Base-by-base conservation (phyloP, 2,888 invertebrate species). In the Tetranychus piercei region DNA sequence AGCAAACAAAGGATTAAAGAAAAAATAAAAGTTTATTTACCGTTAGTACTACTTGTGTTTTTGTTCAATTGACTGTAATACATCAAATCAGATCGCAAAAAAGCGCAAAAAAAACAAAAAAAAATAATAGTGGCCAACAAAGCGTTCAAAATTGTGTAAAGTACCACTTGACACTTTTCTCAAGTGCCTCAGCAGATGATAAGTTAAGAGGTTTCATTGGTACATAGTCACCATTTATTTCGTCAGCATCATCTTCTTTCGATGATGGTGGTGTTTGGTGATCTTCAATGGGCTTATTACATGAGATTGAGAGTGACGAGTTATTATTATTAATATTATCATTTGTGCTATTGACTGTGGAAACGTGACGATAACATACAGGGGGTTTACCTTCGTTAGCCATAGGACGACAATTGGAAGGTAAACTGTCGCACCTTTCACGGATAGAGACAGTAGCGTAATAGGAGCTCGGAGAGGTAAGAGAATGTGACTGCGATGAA, bases 351-450 rank as follows among this genome's bases (percentile, higher is more conserved):
- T 34, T 34, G 34, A 34, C 34, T 34, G 34, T 34, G 34, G 34
- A 34, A 34, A 34, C 34, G 34, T 34, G 34, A 34, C 34, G 34
- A 34, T 34, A 34, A 34, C 34, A 34, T 5, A 34, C 34, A 34
- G 34, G 34, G 34, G 34, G 34, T 34, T 34, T 34, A 34, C 34
- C 34, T 3, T 34, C 34, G 34, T 34, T 34, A 34, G 34, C 34
- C 65, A 65, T 20, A 4, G 65, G 18, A 0, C 65, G 65, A 65
- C 20, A n/a, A 65, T 20, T 18, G 18, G 65, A 65, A 18, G 65
- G 65, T 20, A 65, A 65, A 65, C 65, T 65, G 65, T 65, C 65
- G 65, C 65, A 65, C 65, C 65, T 65, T 20, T 65, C 65, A 18
- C 65, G 18, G 20, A 65, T 20, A 3, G 65, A 20, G 65, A 65